phyloP scores from a whole-genome alignment of 2,888 invertebrate genomes.

The Acronicta aceris region DNA sequence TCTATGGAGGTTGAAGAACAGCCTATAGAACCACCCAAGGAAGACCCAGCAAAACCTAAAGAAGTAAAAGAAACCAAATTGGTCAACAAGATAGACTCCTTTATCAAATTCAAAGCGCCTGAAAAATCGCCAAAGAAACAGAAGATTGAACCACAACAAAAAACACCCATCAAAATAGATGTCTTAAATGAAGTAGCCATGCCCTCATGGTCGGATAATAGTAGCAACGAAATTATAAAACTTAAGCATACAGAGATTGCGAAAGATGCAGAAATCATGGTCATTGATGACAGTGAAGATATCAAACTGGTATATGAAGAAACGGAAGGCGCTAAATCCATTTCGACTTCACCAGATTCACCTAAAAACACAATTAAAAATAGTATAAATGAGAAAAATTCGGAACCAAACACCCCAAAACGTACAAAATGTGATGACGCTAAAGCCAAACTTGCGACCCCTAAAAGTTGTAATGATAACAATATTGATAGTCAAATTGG shows the following conservation, averaged over 20 bases:
- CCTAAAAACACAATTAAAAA: constrained; percentile 24
- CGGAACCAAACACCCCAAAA: constrained; percentile 27
- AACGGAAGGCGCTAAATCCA: constrained; percentile 64
- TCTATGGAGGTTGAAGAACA: constrained; percentile 68
- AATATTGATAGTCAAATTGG: constrained; percentile 27
- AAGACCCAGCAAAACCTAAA: constrained; percentile 49
- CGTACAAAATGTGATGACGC: constrained; percentile 32
- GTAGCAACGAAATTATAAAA: constrained; percentile 78
- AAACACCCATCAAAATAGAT: constrained; percentile 81
- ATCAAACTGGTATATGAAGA: constrained; percentile 90
- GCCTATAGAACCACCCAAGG: constrained; percentile 44
- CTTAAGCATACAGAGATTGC: constrained; percentile 59
- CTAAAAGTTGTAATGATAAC: constrained; percentile 26
- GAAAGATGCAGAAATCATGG: constrained; percentile 54
- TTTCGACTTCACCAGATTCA: constrained; percentile 51
- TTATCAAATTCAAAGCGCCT: constrained; percentile 81
- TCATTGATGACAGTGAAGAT: constrained; percentile 87
- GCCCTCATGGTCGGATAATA: constrained; percentile 86
- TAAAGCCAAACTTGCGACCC: constrained; percentile 39
- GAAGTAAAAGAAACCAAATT: constrained; percentile 55
- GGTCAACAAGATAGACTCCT: constrained; percentile 73
- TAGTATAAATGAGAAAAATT: constrained; percentile 10
- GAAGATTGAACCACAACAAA: constrained; percentile 65
- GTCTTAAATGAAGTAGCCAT: constrained; percentile 82
- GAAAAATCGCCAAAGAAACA: constrained; percentile 75